A percentile compares a stretch with the other conserved stretches of the same genome.
Evolutionary conservation across 2,797 vertebrate genomes (phyloP).

Genomic region (Potorous gilbertii): DNA sequence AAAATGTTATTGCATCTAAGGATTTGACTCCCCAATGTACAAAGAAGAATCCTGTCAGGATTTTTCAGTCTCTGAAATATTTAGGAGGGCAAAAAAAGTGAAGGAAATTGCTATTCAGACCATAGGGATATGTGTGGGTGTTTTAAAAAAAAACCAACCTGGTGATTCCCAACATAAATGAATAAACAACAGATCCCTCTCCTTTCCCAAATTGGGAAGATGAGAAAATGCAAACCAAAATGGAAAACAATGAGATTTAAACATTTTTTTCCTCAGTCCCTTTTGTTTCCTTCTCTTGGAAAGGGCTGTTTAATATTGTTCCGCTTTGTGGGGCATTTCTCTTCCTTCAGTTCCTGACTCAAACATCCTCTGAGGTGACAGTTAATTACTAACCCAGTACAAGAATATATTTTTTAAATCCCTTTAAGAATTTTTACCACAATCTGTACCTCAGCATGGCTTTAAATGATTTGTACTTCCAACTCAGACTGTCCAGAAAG

Average conservation of each 20-base stretch:
- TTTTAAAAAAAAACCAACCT: conserved; percentile 68
- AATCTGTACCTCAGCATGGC: conserved; percentile 62
- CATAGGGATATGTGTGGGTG: conserved; percentile 9
- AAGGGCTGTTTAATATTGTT: conserved; percentile 77
- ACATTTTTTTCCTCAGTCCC: conserved; percentile 56
- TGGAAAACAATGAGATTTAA: conserved; percentile 59
- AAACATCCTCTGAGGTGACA: background rate
- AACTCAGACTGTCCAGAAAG: conserved; percentile 65
- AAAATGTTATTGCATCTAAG: conserved; percentile 55
- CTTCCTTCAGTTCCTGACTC: conserved; percentile 19
- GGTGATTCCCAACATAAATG: conserved; percentile 55
- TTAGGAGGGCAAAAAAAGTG: conserved; percentile 50
- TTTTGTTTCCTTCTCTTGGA: conserved; percentile 74
- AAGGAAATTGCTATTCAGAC: conserved; percentile 57
- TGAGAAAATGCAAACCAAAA: conserved; percentile 37
- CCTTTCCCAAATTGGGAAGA: conserved; percentile 32
- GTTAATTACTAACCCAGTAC: conserved; percentile 74
- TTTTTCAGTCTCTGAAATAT: conserved; percentile 54
- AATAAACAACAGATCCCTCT: conserved; percentile 19
- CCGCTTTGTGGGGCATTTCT: conserved; percentile 75
- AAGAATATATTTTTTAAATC: conserved; percentile 81
- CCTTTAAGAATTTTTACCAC: conserved; percentile 77
- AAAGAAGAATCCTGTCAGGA: conserved; percentile 62
- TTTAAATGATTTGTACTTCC: conserved; percentile 70
- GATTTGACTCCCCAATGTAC: conserved; percentile 40